phyloP scores from a whole-genome alignment of 2,888 invertebrate species.

The Sinopyrophorus schimmeli region DNA sequence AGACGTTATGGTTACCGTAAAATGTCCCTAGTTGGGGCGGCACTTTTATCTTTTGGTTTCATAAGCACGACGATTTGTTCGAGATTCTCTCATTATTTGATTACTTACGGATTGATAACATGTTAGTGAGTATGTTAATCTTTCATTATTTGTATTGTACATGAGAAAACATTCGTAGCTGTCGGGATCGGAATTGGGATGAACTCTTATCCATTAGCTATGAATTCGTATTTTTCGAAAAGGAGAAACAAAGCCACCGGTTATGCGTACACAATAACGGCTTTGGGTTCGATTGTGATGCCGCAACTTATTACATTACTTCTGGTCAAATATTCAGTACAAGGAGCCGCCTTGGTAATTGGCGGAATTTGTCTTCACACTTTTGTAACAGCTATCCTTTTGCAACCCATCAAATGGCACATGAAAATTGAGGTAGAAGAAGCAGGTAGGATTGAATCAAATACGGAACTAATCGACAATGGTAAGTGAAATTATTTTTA shows the following conservation, averaged over 20 bases:
- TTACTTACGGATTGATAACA: slow-evolving; percentile 69
- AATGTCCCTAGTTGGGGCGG: slow-evolving; percentile 62
- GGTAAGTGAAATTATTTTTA: no score
- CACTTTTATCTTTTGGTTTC: slow-evolving; percentile 62
- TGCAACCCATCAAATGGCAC: slow-evolving; percentile 72
- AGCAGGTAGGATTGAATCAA: not conserved
- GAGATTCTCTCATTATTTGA: slow-evolving; percentile 62
- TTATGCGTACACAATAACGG: slow-evolving; percentile 66
- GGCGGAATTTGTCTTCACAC: slow-evolving; percentile 66
- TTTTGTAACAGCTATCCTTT: slow-evolving; percentile 61
- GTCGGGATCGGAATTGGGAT: slow-evolving; percentile 64
- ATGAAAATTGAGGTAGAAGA: slow-evolving; percentile 42
- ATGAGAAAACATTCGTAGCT: slow-evolving; percentile 55
- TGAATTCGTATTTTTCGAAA: slow-evolving; percentile 67
- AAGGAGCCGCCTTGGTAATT: slow-evolving; percentile 65
- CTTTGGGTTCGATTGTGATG: slow-evolving; percentile 66
- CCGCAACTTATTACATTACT: slow-evolving; percentile 64
- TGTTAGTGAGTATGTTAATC: slow-evolving; percentile 64
- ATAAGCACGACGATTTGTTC: slow-evolving; percentile 61
- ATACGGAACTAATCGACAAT: slow-evolving; percentile 10
- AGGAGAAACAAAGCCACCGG: slow-evolving; percentile 64
- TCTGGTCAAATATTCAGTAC: slow-evolving; percentile 61
- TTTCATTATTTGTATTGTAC: no score
- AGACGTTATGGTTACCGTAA: slow-evolving; percentile 67
- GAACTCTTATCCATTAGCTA: slow-evolving; percentile 65